phyloP scores from a whole-genome alignment of 92 coral and sea anemone species.

The Zoanthus sansibaricus region DNA sequence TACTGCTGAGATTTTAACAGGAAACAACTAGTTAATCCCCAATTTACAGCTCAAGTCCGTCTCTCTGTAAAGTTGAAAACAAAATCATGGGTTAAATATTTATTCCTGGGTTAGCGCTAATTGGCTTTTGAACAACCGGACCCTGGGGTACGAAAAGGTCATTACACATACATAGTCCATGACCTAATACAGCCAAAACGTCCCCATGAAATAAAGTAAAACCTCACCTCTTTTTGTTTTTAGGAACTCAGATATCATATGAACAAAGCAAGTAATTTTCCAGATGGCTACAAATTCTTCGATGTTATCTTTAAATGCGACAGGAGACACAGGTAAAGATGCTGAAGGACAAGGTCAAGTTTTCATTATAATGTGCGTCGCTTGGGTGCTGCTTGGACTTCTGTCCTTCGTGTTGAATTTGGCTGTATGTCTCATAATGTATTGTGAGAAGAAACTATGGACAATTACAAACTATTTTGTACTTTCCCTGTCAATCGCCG shows the following conservation, averaged over 20 bases:
- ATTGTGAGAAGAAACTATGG: conserved; percentile 73
- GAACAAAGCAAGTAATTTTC: not conserved
- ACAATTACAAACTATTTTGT: conserved; percentile 84
- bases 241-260: not conserved
- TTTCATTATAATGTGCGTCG: conserved; percentile 56
- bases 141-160: too few relatives aligned
- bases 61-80: too few relatives aligned
- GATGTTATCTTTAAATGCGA: not conserved
- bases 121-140: too few relatives aligned
- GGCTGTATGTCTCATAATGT: conserved; percentile 74
- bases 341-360: not conserved
- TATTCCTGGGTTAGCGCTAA: too few relatives aligned
- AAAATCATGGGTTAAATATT: too few relatives aligned
- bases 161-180: too few relatives aligned
- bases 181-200: too few relatives aligned
- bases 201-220: too few relatives aligned
- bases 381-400: conserved; percentile 74
- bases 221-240: not conserved
- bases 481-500: conserved; percentile 76
- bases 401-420: conserved; percentile 75
- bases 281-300: conserved; percentile 21
- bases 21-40: too few relatives aligned
- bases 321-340: not conserved
- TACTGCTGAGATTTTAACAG: too few relatives aligned
- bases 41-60: too few relatives aligned